Percentiles rank a stretch among this genome's conserved stretches.
These are phyloP conservation scores for Hylaeus volcanicus DNA, from an alignment of 1,140 invertebrate species.

Conservation along the genomic window DNA sequence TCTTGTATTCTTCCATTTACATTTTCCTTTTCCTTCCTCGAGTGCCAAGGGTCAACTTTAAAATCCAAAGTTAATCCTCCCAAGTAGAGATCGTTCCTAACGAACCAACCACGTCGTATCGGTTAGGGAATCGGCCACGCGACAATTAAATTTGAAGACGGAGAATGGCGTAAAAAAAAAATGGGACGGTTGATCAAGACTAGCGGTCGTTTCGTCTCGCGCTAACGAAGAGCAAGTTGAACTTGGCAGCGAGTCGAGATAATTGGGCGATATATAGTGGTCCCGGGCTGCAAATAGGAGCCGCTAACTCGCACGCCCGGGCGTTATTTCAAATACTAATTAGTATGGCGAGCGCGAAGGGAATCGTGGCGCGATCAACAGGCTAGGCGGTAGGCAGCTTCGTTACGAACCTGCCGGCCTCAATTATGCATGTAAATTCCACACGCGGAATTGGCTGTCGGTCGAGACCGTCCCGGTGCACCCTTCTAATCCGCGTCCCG, in stretches of 20 bases:
- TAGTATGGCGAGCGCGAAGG: constrained; percentile 40
- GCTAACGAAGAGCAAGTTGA: constrained; percentile 29
- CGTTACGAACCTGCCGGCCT: constrained; percentile 50
- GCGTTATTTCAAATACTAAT: constrained; percentile 54
- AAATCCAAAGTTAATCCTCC: not conserved
- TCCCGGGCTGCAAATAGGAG: not conserved
- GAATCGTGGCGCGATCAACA: constrained; percentile 56
- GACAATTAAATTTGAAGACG: not conserved
- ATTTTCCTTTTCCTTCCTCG: too few relatives aligned
- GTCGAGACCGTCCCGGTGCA: not conserved
- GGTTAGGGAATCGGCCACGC: not conserved
- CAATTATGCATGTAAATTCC: constrained; percentile 61
- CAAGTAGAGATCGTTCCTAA: too few relatives aligned
- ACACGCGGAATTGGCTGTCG: constrained; percentile 5
- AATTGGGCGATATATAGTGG: constrained; percentile 23
- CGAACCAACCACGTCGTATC: too few relatives aligned
- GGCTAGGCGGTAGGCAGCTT: constrained; percentile 38
- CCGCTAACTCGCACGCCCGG: not conserved
- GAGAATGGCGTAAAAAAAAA: not conserved
- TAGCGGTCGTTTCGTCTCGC: not conserved
- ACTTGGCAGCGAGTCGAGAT: constrained; percentile 28
- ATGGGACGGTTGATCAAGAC: not conserved
- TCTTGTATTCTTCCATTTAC: too few relatives aligned
- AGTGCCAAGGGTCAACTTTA: too few relatives aligned
- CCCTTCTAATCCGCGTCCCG: not conserved